Evolutionary conservation across 64 coral and sea anemone species (phyloP).

Genomic region (Dendronephthya gigantea): DNA sequence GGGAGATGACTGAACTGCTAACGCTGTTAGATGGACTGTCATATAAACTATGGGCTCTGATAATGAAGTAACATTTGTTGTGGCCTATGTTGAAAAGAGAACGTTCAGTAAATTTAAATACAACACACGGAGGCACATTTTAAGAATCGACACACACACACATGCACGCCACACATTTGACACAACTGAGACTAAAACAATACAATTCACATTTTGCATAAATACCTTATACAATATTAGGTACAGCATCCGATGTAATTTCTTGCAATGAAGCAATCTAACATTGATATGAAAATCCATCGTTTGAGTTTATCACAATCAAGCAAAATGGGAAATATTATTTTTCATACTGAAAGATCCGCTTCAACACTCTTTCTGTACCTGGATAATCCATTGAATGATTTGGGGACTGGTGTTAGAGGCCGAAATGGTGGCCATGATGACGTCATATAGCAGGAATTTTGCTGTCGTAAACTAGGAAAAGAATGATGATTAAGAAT

Average conservation of each 20-base stretch:
- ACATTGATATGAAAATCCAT: no score
- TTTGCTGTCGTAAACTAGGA: slow-evolving; percentile 17
- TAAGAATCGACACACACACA: background rate
- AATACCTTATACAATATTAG: slow-evolving; percentile 78
- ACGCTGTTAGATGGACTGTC: slow-evolving; percentile 61
- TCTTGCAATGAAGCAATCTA: slow-evolving; percentile 63
- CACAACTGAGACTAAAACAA: background rate
- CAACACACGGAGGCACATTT: background rate
- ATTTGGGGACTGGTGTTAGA: slow-evolving; percentile 51
- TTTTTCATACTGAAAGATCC: no score
- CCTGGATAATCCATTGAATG: slow-evolving; percentile 38
- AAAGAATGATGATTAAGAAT: background rate
- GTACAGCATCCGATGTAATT: slow-evolving; percentile 66
- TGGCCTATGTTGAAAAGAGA: slow-evolving; percentile 39
- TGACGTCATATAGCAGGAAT: background rate
- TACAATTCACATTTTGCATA: background rate
- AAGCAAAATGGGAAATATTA: no score
- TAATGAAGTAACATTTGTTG: slow-evolving; percentile 39
- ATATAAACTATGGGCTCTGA: slow-evolving; percentile 50
- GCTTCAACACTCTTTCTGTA: no score
- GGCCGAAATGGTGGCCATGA: slow-evolving; percentile 64
- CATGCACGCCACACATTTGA: background rate
- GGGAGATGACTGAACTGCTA: slow-evolving; percentile 40
- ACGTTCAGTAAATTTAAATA: background rate
- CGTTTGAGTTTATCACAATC: no score